Evolutionary conservation across 2,888 invertebrate genomes (phyloP), one percentile per base, ranked within the genome.

Genomic region (Himalopsyche anomala): DNA sequence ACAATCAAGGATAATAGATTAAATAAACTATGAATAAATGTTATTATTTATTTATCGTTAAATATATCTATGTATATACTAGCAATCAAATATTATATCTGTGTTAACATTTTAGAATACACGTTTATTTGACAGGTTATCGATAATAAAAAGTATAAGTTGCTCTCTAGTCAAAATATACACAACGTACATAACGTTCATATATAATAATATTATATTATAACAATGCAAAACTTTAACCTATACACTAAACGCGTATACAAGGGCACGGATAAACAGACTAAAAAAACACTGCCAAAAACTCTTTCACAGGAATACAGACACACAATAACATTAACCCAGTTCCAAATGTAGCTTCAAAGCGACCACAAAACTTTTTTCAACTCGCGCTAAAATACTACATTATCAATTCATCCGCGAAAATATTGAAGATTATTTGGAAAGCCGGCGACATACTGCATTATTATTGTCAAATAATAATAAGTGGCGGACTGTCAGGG

Each of bases 201-300:
- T 74, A 38, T 11, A 3, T 36, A 11, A 12, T 11, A 15, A 38
- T 15, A 74, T 11, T 74, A 28, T 28, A 28, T 28, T 28, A 28
- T 28, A 28, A 28, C 28, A 28, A 28, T 28, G 4, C 38, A 74
- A 38, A 12, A 74, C 74, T 38, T 15, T 51, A 51, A 51, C 51
- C 51, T 51, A 51, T 51, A 51, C 74, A 36, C 74, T 36, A 38
- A 38, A 36, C 36, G 15, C 74, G 3, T 74, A 36, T 36, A 74
- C 74, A 74, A 74, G 38, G 38, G 38, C 74, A 74, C 74, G 15
- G 36, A 38, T 74, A 74, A 74, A 74, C 74, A 74, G 38, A 74
- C 11, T 15, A 36, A 74, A 74, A 74, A 69, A 69, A 19, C 36
- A 74, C 36, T 51, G 51, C 74, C 28, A 51, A 51, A 45, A 74